Evolutionary conservation across 92 coral and sea anemone genomes (phyloP).

Genomic region (Palythoa heliodiscus): DNA sequence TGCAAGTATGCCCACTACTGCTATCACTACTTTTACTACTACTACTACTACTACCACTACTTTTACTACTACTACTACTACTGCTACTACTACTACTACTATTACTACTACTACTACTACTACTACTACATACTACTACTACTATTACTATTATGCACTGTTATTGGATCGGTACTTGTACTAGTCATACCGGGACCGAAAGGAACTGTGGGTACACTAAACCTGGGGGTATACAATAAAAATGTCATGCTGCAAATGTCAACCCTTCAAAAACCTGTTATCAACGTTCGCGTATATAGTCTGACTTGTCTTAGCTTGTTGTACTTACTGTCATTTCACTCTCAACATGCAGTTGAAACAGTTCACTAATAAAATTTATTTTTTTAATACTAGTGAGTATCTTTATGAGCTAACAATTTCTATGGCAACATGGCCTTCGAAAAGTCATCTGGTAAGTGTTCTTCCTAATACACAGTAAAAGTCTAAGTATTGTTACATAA

Average conservation of each 20-base stretch:
- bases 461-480: background rate
- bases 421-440: slow-evolving; percentile 30
- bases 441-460: slow-evolving; percentile 10
- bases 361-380: too few species aligned
- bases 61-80: background rate
- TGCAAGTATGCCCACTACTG: background rate
- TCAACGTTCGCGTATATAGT: too few species aligned
- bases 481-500: too few species aligned
- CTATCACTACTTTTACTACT: background rate
- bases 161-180: background rate
- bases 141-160: background rate
- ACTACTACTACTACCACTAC: background rate
- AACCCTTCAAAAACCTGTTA: too few species aligned
- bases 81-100: background rate
- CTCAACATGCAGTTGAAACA: background rate
- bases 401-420: slow-evolving; percentile 16
- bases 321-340: background rate
- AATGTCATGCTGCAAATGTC: too few species aligned
- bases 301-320: background rate
- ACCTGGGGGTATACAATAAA: too few species aligned
- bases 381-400: slow-evolving; percentile 3
- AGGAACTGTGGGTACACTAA: background rate
- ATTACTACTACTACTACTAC: background rate
- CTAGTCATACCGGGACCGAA: background rate
- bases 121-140: background rate